Percentiles rank a stretch among this genome's conserved stretches.
Conservation (phyloP, 2,113 vertebrate genomes). For the Brachionichthys hirsutus region DNA sequence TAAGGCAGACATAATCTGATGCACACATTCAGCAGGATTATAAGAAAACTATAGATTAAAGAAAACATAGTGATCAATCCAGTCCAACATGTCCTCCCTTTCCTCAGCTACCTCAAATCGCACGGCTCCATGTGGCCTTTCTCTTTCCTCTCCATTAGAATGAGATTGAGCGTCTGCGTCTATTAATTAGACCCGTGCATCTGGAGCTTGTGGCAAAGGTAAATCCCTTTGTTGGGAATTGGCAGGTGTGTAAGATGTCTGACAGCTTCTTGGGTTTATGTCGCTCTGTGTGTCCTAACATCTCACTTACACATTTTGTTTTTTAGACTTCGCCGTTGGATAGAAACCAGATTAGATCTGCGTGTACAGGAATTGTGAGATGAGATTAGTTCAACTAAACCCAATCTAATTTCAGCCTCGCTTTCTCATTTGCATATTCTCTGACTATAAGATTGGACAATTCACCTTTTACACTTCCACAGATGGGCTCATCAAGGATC, state of each 20-base stretch:
- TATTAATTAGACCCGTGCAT: constrained; percentile 43
- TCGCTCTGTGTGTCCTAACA: constrained; percentile 8
- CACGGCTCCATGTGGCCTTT: background rate
- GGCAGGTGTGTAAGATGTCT: constrained; percentile 8
- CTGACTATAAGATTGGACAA: constrained; percentile 52
- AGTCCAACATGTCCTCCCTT: too few relatives aligned
- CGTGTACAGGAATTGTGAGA: constrained; percentile 54
- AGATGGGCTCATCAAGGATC: constrained; percentile 76
- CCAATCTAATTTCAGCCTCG: constrained; percentile 58
- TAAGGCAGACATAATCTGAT: background rate
- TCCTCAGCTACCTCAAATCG: background rate
- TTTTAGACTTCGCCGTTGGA: constrained; percentile 7
- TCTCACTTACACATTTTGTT: constrained; percentile 22
- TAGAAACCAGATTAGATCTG: constrained; percentile 40
- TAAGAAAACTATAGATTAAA: too few relatives aligned
- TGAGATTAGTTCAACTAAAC: constrained; percentile 68
- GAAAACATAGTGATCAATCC: too few relatives aligned
- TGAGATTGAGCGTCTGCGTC: constrained; percentile 1
- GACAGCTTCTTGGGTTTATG: constrained; percentile 5
- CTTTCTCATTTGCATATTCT: constrained; percentile 58
- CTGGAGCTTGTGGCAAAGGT: constrained; percentile 43
- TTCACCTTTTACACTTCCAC: constrained; percentile 68
- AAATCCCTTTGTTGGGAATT: constrained; percentile 44
- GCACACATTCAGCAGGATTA: background rate
- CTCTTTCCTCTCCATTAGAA: background rate